Conservation (phyloP, 2,797 vertebrate species). For the Microcaecilia unicolor region DNA sequence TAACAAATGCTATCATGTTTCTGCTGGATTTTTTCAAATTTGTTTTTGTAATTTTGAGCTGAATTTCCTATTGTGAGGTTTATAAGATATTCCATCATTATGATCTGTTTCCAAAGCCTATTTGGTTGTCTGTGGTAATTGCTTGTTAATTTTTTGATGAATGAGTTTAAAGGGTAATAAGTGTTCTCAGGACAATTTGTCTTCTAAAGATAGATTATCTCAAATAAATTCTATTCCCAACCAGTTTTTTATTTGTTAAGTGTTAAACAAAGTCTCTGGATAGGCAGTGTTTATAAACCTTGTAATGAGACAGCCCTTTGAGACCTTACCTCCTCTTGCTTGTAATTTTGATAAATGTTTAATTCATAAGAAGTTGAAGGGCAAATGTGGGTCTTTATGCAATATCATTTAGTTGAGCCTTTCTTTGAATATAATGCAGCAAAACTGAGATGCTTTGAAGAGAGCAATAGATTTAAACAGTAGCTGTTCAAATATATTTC, state of each 20-base stretch:
- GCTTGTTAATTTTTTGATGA: slow-evolving; percentile 63
- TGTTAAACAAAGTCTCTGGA: slow-evolving; percentile 65
- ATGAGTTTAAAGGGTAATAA: slow-evolving; percentile 50
- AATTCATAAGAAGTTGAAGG: slow-evolving; percentile 68
- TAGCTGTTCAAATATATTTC: slow-evolving; percentile 13
- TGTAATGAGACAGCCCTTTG: slow-evolving; percentile 64
- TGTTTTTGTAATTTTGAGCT: too few species aligned
- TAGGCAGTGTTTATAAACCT: slow-evolving; percentile 65
- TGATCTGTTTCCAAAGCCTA: too few species aligned
- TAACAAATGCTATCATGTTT: too few species aligned
- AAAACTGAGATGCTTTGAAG: slow-evolving; percentile 38
- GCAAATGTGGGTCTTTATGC: slow-evolving; percentile 46
- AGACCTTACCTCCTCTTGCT: slow-evolving; percentile 58
- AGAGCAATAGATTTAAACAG: slow-evolving; percentile 35
- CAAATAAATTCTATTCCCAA: slow-evolving; percentile 58
- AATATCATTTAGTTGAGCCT: slow-evolving; percentile 68
- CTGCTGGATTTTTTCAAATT: too few species aligned
- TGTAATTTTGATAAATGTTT: slow-evolving; percentile 80
- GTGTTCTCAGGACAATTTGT: slow-evolving; percentile 39
- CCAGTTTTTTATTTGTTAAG: slow-evolving; percentile 68
- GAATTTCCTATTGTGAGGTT: too few species aligned
- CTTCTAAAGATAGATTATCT: slow-evolving; percentile 57
- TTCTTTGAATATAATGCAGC: slow-evolving; percentile 34
- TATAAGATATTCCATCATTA: too few species aligned
- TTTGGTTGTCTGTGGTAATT: slow-evolving; percentile 34